A percentile compares a stretch with the other conserved stretches of the same genome.
Conservation (phyloP, 1,140 invertebrate genomes). For the Plodia interpunctella region DNA sequence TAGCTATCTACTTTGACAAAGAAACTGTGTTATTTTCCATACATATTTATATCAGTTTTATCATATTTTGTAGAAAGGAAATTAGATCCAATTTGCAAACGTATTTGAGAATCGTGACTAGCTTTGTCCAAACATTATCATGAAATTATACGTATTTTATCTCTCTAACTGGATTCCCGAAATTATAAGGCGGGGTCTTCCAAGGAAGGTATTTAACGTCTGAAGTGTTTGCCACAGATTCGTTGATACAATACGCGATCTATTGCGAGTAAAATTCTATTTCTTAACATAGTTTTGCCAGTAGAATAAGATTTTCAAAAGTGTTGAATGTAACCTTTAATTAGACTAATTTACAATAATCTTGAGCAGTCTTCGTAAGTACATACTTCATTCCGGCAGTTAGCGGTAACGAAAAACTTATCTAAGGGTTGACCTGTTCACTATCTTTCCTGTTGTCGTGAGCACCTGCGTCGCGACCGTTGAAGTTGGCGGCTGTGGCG, state of each 20-base stretch:
- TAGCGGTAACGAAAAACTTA: constrained; percentile 3
- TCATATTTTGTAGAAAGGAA: background rate
- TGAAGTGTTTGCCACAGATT: too few relatives aligned
- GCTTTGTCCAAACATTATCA: background rate
- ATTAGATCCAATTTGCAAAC: background rate
- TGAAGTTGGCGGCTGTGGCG: constrained; percentile 26
- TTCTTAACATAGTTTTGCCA: too few relatives aligned
- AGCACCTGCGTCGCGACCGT: background rate
- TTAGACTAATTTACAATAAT: background rate
- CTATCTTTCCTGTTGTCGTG: background rate
- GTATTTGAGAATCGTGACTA: background rate
- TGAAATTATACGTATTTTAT: too few relatives aligned
- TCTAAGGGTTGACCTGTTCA: background rate
- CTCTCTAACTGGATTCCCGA: too few relatives aligned
- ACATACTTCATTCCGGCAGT: background rate
- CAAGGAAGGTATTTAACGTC: too few relatives aligned
- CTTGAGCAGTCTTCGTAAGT: constrained; percentile 2
- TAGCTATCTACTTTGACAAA: background rate
- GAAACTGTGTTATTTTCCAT: background rate
- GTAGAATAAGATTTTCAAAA: too few relatives aligned
- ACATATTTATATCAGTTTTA: background rate
- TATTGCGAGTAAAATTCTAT: too few relatives aligned
- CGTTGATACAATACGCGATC: too few relatives aligned
- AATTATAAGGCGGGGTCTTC: too few relatives aligned
- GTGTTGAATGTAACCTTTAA: background rate